Conservation (phyloP, 2,888 invertebrate genomes). For the Himalopsyche anomala region DNA sequence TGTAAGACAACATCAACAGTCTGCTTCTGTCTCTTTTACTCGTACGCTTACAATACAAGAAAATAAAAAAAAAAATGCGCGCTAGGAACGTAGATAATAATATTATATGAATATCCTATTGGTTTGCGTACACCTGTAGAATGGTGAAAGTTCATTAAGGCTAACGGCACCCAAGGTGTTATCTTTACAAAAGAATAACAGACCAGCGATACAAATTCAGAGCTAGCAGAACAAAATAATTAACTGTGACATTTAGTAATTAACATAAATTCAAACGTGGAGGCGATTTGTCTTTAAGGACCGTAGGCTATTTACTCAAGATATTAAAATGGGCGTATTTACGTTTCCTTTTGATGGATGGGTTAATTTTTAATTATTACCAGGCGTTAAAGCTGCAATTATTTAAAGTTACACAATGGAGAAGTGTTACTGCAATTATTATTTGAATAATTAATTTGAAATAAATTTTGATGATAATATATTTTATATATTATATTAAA, state of each 20-base stretch:
- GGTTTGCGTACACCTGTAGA: conserved; percentile 58
- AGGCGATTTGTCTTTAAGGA: conserved; percentile 4
- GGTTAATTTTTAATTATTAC: not conserved
- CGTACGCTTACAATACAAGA: conserved; percentile 50
- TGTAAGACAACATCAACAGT: conserved; percentile 57
- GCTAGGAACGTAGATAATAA: conserved; percentile 27
- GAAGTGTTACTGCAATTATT: too few species aligned
- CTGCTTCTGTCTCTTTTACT: conserved; percentile 51
- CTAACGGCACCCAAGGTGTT: conserved; percentile 62
- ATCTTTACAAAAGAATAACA: conserved; percentile 59
- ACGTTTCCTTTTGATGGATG: not conserved
- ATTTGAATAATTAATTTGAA: too few species aligned
- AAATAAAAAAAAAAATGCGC: conserved; percentile 37
- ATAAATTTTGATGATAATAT: too few species aligned
- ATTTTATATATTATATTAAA: too few species aligned
- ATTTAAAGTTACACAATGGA: not conserved
- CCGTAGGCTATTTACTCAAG: conserved; percentile 18
- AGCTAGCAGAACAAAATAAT: conserved; percentile 20
- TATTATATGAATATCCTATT: conserved; percentile 32
- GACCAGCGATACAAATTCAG: conserved; percentile 59
- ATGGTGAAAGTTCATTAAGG: conserved; percentile 65
- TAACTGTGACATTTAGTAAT: conserved; percentile 6
- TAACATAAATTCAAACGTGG: conserved; percentile 6
- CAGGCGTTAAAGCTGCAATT: not conserved
- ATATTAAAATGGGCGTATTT: not conserved